Evolutionary conservation across 2,888 invertebrate genomes (phyloP), one percentile per base, ranked within the genome.

Genomic region (Heliconius aoede): DNA sequence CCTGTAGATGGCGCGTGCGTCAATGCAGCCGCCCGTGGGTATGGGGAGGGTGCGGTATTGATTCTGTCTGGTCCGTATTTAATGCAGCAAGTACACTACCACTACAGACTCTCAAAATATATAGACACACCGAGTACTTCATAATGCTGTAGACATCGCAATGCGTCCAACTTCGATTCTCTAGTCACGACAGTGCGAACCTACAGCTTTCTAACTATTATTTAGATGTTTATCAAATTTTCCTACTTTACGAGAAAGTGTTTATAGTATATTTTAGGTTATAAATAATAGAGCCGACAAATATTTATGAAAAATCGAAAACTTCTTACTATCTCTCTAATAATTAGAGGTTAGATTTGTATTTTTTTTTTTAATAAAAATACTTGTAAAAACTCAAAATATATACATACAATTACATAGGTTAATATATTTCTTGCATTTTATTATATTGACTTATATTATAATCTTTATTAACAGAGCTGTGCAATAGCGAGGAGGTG

Each of bases 401-500:
- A 21, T 30, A 7, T 21, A 13, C 51, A 51, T 51, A 30, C 5
- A 15, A 21, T 13, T 28, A 21, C 40, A 28, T 3, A 21, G 3
- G 13, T 13, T 30, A 26, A 51, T 68, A 46, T 9, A 24, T 46
- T 67, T 15, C 4, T 1, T 40, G 26, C 28, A 4, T 46, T 9
- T 67, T 68, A n/a, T 21, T 5, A 18, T 21, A 9, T 26, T 40
- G 4, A 32, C 13, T 73, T 80, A 76, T 79, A 65, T 46, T 76
- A n/a, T 51, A 62, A 58, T 80, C 82, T 46, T 78, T 86, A 88
- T 92, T 91, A 82, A 80, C 96, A 98, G 98, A 98, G 95, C 96
- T 99, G 95, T 98, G 98, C 96, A 98, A 97, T 95, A 97, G 97
- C 92, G 98, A 97, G 91, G 97, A 98, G 93, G 95, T 98, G 92